Percentiles rank a stretch among this genome's conserved stretches.
Conservation (phyloP, 2,797 vertebrate genomes). For the Tragopan temminckii region DNA sequence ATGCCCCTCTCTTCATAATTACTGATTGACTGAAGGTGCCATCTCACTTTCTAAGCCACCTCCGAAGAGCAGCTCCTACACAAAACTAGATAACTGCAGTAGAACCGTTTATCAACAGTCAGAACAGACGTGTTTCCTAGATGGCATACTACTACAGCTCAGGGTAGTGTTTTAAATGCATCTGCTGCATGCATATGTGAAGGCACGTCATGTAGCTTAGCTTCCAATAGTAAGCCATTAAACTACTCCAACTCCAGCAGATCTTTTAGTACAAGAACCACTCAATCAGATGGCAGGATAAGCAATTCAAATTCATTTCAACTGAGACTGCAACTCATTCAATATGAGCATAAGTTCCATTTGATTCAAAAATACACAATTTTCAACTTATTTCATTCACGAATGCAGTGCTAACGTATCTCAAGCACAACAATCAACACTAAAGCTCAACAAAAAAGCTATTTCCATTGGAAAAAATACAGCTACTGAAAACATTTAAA, state of each 20-base stretch:
- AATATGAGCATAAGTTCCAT: background rate
- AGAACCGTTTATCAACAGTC: background rate
- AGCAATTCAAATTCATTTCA: background rate
- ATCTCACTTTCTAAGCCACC: background rate
- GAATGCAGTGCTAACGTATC: background rate
- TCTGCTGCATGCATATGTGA: background rate
- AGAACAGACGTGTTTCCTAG: rapidly evolving
- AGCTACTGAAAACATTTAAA: background rate
- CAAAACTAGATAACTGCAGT: background rate
- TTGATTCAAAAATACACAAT: background rate
- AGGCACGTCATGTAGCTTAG: background rate
- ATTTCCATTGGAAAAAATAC: background rate
- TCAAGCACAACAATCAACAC: background rate
- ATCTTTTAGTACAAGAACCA: background rate
- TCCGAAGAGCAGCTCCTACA: background rate
- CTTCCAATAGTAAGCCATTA: background rate
- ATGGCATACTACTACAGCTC: background rate
- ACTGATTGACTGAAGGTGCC: background rate
- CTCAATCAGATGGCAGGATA: background rate
- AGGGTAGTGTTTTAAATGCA: background rate
- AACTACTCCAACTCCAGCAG: background rate
- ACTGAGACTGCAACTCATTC: background rate
- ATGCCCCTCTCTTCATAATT: background rate
- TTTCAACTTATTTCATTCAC: background rate
- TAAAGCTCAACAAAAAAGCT: background rate